Evolutionary conservation across 2,797 vertebrate genomes (phyloP), one percentile per base, ranked within the genome.

Genomic region (Mustela erminea): DNA sequence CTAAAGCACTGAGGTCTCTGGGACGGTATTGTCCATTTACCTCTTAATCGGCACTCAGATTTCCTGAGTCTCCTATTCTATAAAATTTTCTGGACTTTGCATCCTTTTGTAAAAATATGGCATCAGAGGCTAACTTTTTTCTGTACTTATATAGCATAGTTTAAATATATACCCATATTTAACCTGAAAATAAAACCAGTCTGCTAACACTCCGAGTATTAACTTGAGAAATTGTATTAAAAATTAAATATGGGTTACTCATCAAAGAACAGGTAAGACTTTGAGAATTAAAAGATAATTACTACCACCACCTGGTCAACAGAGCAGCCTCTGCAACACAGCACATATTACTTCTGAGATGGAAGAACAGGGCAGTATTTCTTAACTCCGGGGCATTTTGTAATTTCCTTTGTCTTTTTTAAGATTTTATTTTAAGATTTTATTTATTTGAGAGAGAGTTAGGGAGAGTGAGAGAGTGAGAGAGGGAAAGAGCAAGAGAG

Each of bases 171-270:
- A 14, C 89, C 38, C 86, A 14, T 25, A 66, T 93, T 80, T 81
- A 89, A 90, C 87, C 46, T 92, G 77, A 87, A 93, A 94, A 88
- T 27, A 80, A 74, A 97, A 84, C 35, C 20, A 35, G 27, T 68
- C 89, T 70, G 43, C 49, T 82, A 87, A 68, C 92, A 82, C 41
- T 74, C 66, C 20, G 17, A 35, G 25, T 20, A 49, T 56, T 60
- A 88, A 77, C 18, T 43, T 41, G 41, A 91, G 58, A 77, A 58
- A 74, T 23, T n/a, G 32, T 13, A 29, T 9, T 83, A 29, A 70
- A 93, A 95, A 70, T 49, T 17, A 87, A 94, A 87, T 64, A 75
- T 10, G 4, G 15, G 32, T 54, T 62, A 52, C 32, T 92, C 21
- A 27, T 21, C 78, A 95, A 58, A 87, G 60, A 82, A 77, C 4